phyloP scores from a whole-genome alignment of 2,113 vertebrate genomes.

The Seriola rivoliana region DNA sequence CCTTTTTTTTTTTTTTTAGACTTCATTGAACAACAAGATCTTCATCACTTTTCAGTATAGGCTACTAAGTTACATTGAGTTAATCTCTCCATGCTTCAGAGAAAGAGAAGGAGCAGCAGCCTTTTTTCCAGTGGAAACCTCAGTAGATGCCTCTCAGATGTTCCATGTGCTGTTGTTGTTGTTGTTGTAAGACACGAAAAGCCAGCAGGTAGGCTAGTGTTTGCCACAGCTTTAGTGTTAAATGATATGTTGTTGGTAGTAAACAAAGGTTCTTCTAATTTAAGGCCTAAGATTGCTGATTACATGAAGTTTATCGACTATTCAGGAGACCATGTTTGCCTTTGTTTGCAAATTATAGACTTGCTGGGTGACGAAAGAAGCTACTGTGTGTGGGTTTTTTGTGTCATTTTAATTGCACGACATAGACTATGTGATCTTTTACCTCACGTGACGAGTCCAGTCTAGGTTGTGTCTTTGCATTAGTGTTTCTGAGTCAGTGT shows the following conservation, averaged over 20 bases:
- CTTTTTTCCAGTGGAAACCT: constrained; percentile 49
- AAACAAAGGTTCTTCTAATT: constrained; percentile 44
- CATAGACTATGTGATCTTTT: background rate
- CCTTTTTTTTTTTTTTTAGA: background rate
- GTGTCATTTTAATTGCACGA: constrained; percentile 14
- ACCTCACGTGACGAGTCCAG: background rate
- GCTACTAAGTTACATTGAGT: background rate
- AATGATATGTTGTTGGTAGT: constrained; percentile 22
- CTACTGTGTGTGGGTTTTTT: constrained; percentile 29
- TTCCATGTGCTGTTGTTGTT: constrained; percentile 80
- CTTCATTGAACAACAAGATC: background rate
- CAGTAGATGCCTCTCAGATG: constrained; percentile 85
- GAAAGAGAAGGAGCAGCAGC: constrained; percentile 47
- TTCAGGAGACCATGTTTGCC: constrained; percentile 43
- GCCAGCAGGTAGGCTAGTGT: constrained; percentile 82
- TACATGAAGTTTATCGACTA: constrained; percentile 24
- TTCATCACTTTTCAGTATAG: background rate
- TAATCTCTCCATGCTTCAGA: constrained; percentile 46
- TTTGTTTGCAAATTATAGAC: constrained; percentile 53
- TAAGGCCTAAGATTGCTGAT: constrained; percentile 27
- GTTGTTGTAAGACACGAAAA: constrained; percentile 82
- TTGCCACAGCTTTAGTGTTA: constrained; percentile 18
- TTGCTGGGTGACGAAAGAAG: background rate
- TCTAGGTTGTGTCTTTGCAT: background rate
- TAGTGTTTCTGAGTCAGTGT: constrained; percentile 2